A percentile compares a stretch with the other conserved stretches of the same genome.
Evolutionary conservation across 2,113 vertebrate species (phyloP).

Genomic region (Melierax canorus): DNA sequence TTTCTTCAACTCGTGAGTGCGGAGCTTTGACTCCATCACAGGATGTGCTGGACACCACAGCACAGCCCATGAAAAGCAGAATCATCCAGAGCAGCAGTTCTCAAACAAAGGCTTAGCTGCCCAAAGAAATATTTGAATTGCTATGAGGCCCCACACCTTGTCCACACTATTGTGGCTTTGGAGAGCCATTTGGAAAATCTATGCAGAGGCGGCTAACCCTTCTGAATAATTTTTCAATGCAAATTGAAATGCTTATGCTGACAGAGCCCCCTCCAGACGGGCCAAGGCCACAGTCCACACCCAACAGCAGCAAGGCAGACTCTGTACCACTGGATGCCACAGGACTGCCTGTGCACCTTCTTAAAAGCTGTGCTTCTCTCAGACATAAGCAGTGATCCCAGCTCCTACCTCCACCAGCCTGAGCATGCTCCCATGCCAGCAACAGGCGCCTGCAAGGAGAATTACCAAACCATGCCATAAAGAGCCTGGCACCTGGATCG

Average conservation of each 20-base stretch:
- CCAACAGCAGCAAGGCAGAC: background rate
- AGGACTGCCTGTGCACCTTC: background rate
- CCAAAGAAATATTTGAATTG: background rate
- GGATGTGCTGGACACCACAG: background rate
- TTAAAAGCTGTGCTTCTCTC: background rate
- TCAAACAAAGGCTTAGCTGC: background rate
- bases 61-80: background rate
- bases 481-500: background rate
- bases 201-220: background rate
- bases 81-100: background rate
- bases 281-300: background rate
- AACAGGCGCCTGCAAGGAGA: background rate
- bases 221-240: background rate
- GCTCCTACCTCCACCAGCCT: background rate
- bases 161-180: background rate
- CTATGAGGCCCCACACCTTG: background rate
- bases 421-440: background rate
- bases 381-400: background rate
- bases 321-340: background rate
- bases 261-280: background rate
- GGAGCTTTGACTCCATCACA: background rate
- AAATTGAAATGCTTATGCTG: background rate
- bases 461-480: background rate
- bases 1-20: background rate
- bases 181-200: background rate